Evolutionary conservation across 2,888 invertebrate genomes (phyloP).

Genomic region (Pristionchus mayeri): DNA sequence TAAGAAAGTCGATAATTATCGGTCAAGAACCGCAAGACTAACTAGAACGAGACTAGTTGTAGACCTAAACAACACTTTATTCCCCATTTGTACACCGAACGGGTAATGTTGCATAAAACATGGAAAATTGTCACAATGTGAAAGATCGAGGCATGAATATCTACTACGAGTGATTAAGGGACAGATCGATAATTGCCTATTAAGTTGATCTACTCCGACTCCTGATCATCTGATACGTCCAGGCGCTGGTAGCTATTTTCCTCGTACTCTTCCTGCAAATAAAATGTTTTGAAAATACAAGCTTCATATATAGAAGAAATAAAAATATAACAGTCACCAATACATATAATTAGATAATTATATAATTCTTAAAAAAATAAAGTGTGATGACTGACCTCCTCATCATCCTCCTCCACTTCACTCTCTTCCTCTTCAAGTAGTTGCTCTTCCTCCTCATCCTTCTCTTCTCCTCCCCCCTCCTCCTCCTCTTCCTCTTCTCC

Average conservation of each 20-base stretch:
- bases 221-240: slow-evolving; percentile 13
- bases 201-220: slow-evolving; percentile 1
- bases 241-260: not conserved
- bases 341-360: not conserved
- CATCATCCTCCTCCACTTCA: slow-evolving; percentile 9
- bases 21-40: not conserved
- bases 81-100: not conserved
- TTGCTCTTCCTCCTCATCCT: not conserved
- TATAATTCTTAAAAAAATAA: not conserved
- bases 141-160: not conserved
- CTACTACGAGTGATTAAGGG: not conserved
- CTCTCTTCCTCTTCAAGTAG: not conserved
- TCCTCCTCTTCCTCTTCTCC: not conserved
- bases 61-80: not conserved
- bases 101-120: not conserved
- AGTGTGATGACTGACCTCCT: not conserved
- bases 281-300: not conserved
- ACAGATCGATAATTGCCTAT: not conserved
- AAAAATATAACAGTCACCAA: not conserved
- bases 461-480: not conserved
- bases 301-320: not conserved
- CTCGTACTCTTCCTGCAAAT: not conserved
- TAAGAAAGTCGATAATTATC: not conserved
- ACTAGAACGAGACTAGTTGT: not conserved
- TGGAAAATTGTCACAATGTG: not conserved